Evolutionary conservation across 2,113 vertebrate species (phyloP).

Genomic region (Pipra filicauda): DNA sequence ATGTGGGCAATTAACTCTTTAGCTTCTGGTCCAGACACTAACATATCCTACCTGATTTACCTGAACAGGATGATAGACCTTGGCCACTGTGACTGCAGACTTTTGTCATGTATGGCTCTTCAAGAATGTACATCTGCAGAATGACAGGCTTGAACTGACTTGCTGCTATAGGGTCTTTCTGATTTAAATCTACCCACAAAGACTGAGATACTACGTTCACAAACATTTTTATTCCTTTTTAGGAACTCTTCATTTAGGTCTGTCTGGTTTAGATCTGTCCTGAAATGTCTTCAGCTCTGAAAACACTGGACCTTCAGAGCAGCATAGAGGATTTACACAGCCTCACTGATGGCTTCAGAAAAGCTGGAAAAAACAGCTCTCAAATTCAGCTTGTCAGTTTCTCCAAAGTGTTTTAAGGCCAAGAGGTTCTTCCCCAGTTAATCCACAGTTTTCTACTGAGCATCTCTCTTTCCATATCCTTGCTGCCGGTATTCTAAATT

Average conservation of each 20-base stretch:
- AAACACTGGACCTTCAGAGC: background rate
- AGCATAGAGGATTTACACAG: background rate
- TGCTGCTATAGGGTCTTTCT: background rate
- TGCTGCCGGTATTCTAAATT: background rate
- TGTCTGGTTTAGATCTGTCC: background rate
- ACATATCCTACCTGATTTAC: background rate
- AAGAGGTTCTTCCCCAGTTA: background rate
- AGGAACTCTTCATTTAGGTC: background rate
- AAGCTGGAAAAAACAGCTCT: background rate
- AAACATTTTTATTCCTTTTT: background rate
- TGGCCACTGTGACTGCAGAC: background rate
- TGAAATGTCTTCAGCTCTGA: background rate
- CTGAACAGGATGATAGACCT: background rate
- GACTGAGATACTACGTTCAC: background rate
- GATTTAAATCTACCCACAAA: background rate
- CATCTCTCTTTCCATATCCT: background rate
- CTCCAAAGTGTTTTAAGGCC: background rate
- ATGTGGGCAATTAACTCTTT: background rate
- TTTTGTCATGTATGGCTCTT: background rate
- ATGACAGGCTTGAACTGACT: background rate
- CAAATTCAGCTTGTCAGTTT: background rate
- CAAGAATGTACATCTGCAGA: background rate
- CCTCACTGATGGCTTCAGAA: background rate
- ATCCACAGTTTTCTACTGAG: background rate
- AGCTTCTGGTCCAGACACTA: background rate